phyloP scores from a whole-genome alignment of 2,113 vertebrate genomes.

The Galbula dea region DNA sequence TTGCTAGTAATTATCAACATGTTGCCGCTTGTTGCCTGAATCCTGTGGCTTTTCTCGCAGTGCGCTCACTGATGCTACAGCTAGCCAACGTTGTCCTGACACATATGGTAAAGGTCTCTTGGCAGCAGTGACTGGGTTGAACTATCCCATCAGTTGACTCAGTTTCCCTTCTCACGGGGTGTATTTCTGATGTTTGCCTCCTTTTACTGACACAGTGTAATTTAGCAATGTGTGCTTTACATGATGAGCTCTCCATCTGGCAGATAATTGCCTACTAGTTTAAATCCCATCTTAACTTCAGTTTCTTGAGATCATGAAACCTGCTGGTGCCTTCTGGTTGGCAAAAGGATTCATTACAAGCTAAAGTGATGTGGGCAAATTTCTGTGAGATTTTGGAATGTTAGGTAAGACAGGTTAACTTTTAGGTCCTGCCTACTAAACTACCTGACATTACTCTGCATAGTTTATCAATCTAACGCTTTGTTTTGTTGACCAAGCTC shows the following conservation, averaged over 20 bases:
- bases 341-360: background rate
- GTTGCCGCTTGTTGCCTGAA: background rate
- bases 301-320: background rate
- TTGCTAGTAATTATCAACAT: background rate
- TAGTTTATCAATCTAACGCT: background rate
- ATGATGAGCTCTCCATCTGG: slow-evolving; percentile 13
- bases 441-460: background rate
- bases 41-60: background rate
- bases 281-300: slow-evolving; percentile 31
- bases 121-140: background rate
- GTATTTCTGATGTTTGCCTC: background rate
- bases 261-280: slow-evolving; percentile 28
- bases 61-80: background rate
- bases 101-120: background rate
- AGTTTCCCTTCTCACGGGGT: background rate
- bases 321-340: slow-evolving; percentile 13
- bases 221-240: background rate
- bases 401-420: background rate
- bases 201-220: background rate
- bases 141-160: background rate
- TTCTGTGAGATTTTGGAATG: background rate
- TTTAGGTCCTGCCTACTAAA: background rate
- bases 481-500: background rate
- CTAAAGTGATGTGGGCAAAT: background rate
- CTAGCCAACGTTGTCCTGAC: background rate